Evolutionary conservation across 1,140 invertebrate species (phyloP), one percentile per base, ranked within the genome.

Genomic region (Cydia pomonella): DNA sequence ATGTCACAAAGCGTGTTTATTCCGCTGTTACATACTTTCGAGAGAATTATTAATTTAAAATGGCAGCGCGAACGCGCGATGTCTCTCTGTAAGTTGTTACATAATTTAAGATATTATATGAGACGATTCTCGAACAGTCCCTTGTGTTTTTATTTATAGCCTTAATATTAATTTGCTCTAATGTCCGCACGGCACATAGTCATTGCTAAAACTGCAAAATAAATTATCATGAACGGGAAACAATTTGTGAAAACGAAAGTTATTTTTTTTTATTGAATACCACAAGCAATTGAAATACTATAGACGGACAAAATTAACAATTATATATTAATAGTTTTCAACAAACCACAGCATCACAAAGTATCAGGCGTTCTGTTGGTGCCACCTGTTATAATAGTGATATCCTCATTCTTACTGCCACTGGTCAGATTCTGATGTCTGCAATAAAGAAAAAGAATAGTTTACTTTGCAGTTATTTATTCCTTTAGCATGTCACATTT

Each of bases 21-120:
- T 59, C 75, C 53, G 53, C n/a, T 75, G 38, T 72, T 72, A 41
- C 59, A 73, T 73, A 73, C 72, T 59, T 59, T 76, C 29, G 41
- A 71, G 64, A 76, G 41, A 71, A 73, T 73, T 59, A 73, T 69
- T 71, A 73, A 73, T 63, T 64, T 73, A 76, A 27, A 59, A 71
- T 50, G 21, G 7, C 12, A 73, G 7, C 25, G 69, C 69, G 18
- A 7, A 9, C 33, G 69, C n/a, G 81, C 83, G 82, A 80, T 78
- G 81, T 86, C 80, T 87, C 82, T 87, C 81, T 87, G 80, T 89
- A 89, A 85, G 85, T 85, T 87, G 84, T 89, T 87, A 87, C 64
- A 69, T 69, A 63, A 85, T 80, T 74, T 85, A 85, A 84, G 84
- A 86, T 87, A 90, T 88, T 89, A 90, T 90, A 90, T 82, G 84